These are phyloP conservation scores for Caenorhabditis sinica DNA, from an alignment of 2,888 invertebrate genomes.

Conservation along the genomic window DNA sequence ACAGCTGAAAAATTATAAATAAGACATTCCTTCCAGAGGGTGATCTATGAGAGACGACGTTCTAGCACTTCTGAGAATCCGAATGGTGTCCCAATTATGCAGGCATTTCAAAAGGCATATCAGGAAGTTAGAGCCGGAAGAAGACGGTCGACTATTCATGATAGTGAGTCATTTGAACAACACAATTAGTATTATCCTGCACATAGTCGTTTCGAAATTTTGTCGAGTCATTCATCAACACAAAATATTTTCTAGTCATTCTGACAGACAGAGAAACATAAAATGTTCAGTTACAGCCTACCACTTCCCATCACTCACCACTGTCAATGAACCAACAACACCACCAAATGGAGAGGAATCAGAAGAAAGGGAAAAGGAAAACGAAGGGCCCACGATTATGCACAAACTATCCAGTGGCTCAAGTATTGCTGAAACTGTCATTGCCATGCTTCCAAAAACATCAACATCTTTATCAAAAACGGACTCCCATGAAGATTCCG, in stretches of 20 bases:
- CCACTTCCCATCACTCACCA: constrained; percentile 64
- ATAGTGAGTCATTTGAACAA: constrained; percentile 40
- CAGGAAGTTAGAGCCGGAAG: constrained; percentile 71
- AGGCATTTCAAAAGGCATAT: constrained; percentile 76
- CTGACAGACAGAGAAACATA: neutral
- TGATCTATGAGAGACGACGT: constrained; percentile 66
- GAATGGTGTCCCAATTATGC: constrained; percentile 77
- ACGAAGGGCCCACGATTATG: constrained; percentile 53
- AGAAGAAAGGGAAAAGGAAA: constrained; percentile 43
- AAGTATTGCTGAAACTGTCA: constrained; percentile 73
- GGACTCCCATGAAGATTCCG: constrained; percentile 72
- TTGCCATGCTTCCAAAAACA: constrained; percentile 68
- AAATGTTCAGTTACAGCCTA: constrained; percentile 49
- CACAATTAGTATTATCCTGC: neutral
- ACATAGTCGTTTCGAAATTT: neutral
- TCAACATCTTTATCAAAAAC: constrained; percentile 62
- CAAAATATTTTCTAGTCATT: neutral
- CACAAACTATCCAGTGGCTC: constrained; percentile 69
- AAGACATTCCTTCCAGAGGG: constrained; percentile 33
- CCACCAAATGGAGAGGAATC: constrained; percentile 50
- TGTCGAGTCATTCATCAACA: neutral
- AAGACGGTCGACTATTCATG: constrained; percentile 62
- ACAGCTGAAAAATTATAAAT: neutral
- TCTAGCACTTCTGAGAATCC: constrained; percentile 71
- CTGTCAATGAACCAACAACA: constrained; percentile 50